Percentiles rank a stretch among this genome's conserved stretches.
phyloP scores from a whole-genome alignment of 2,797 vertebrate species.

The Anabacerthia variegaticeps region DNA sequence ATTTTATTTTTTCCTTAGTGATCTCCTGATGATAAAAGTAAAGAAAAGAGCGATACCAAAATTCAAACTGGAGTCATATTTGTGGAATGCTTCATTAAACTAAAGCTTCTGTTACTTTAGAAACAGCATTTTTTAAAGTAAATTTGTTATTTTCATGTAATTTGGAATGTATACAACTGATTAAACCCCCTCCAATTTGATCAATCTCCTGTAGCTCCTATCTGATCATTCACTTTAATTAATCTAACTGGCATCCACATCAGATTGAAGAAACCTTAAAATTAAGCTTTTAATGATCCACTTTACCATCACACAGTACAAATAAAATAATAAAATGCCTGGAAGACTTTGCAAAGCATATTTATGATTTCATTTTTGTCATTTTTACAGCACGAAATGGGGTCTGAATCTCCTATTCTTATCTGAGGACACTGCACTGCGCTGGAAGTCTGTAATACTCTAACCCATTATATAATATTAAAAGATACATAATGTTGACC shows the following conservation, averaged over 20 bases:
- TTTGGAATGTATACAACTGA: neutral
- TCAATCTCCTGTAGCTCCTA: conserved; percentile 29
- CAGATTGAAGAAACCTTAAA: conserved; percentile 41
- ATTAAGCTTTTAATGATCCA: conserved; percentile 44
- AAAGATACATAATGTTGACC: neutral
- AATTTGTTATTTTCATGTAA: conserved; percentile 30
- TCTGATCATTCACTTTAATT: conserved; percentile 41
- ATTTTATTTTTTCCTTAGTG: neutral
- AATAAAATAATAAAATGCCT: conserved; percentile 42
- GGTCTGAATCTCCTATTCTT: conserved; percentile 33
- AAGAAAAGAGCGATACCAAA: conserved; percentile 25
- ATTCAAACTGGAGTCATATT: conserved; percentile 5
- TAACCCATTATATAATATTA: neutral
- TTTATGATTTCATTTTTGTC: conserved; percentile 6
- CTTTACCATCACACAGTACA: conserved; percentile 12
- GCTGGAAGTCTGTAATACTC: neutral
- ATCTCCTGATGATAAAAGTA: neutral
- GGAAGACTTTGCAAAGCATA: conserved; percentile 4
- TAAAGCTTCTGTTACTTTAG: conserved; percentile 26
- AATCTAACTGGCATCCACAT: conserved; percentile 28
- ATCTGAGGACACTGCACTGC: neutral
- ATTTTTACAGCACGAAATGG: neutral
- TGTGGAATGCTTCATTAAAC: conserved; percentile 22
- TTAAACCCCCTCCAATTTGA: conserved; percentile 28
- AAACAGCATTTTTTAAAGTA: conserved; percentile 29